phyloP scores from a whole-genome alignment of 2,797 vertebrate species.

The Momotus momota region DNA sequence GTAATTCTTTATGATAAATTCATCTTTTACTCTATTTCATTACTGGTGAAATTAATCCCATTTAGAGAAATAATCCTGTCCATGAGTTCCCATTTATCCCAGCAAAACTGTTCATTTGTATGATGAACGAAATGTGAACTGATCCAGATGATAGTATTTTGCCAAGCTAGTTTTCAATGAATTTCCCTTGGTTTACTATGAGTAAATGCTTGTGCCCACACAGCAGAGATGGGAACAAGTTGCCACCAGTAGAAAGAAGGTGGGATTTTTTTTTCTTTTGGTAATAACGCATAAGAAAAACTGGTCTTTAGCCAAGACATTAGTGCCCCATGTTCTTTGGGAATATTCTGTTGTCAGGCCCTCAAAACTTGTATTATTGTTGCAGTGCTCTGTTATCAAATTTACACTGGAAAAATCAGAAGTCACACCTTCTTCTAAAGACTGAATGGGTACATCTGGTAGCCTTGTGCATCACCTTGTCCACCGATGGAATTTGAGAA shows the following conservation, averaged over 20 bases:
- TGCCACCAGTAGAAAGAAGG: neutral
- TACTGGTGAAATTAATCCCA: neutral
- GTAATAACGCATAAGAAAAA: neutral
- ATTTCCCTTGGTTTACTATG: slow-evolving; percentile 5
- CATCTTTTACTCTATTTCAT: neutral
- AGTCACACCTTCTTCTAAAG: neutral
- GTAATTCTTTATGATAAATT: neutral
- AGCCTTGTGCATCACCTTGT: neutral
- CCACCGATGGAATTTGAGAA: neutral
- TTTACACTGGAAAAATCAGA: neutral
- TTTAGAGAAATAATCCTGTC: neutral
- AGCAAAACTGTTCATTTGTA: neutral
- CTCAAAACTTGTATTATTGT: neutral
- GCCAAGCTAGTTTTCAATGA: neutral
- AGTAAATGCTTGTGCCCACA: slow-evolving; percentile 20
- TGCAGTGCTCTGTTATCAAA: neutral
- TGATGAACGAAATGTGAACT: neutral
- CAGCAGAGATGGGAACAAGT: neutral
- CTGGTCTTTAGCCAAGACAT: neutral
- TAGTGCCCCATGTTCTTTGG: neutral
- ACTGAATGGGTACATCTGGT: neutral
- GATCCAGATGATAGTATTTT: slow-evolving; percentile 14
- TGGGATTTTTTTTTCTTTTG: neutral
- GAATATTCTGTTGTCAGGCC: neutral
- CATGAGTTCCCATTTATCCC: neutral